Conservation (phyloP, 64 coral and sea anemone species). For the Anthopleura sola region DNA sequence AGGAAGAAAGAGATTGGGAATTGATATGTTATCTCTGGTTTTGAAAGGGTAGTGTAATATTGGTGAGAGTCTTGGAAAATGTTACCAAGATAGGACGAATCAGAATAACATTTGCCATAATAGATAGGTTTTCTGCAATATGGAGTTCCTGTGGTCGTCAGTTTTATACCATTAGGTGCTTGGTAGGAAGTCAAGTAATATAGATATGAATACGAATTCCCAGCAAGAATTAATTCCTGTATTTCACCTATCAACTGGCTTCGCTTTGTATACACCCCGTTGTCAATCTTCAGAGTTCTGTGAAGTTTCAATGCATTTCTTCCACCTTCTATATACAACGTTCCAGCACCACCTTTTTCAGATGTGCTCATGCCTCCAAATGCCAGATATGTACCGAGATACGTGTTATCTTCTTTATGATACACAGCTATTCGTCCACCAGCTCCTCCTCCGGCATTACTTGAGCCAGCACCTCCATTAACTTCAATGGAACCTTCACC, state of each 20-base stretch:
- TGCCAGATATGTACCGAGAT: slow-evolving; percentile 67
- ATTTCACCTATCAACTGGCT: slow-evolving; percentile 39
- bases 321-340: slow-evolving; percentile 60
- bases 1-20: slow-evolving; percentile 73
- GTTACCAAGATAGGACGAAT: neutral
- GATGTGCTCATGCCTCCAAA: slow-evolving; percentile 63
- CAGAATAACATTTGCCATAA: neutral
- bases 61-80: neutral
- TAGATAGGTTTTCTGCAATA: slow-evolving; percentile 31
- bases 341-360: slow-evolving; percentile 77
- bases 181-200: slow-evolving; percentile 61
- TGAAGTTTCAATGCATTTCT: slow-evolving; percentile 34
- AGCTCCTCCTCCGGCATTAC: slow-evolving; percentile 46
- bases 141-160: slow-evolving; percentile 72
- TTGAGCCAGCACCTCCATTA: slow-evolving; percentile 50
- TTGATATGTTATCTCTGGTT: slow-evolving; percentile 50
- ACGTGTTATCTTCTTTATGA: slow-evolving; percentile 68
- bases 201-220: slow-evolving; percentile 42
- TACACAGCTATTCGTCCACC: slow-evolving; percentile 85
- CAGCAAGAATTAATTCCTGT: slow-evolving; percentile 54
- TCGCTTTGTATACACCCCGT: slow-evolving; percentile 1
- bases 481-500: slow-evolving; percentile 74
- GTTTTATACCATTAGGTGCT: slow-evolving; percentile 63
- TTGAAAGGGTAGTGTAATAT: slow-evolving; percentile 36
- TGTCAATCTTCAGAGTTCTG: slow-evolving; percentile 66